Evolutionary conservation across 2,797 vertebrate species (phyloP), one percentile per base, ranked within the genome.

Genomic region (Sphenopsis melanotis): DNA sequence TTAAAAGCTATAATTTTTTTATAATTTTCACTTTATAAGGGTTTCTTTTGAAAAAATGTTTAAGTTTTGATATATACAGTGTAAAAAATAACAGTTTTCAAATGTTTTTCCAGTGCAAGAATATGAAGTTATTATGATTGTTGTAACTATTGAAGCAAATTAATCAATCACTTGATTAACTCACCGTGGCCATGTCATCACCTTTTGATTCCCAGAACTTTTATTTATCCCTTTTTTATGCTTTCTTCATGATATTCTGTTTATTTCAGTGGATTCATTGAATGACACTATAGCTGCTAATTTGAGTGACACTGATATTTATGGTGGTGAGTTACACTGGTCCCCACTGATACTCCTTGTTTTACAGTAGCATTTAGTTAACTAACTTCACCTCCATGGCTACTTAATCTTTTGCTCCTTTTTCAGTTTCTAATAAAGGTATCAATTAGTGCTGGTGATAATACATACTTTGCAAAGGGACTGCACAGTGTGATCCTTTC

Each of bases 231-330:
- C 88, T 94, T 66, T 72, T 91, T 30, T 98, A 97, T 97, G 97
- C 98, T 97, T 98, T 98, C 98, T 98, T 98, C 97, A 98, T 97
- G 69, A 97, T 98, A 97, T 98, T 98, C 97, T 98, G 96, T 98
- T 98, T 99, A 98, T 99, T 99, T 98, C 99, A 99, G 99, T 99
- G 99, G 99, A 99, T 99, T 98, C 98, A 98, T 98, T 99, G 98
- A 99, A 99, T 99, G 99, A 99, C 98, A 99, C 99, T 98, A 98
- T 99, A 98, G 98, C 98, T 98, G 99, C 98, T 99, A 99, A 99
- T 98, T 99, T 99, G 98, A 99, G 98, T 99, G 99, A 99, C 98
- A 99, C 99, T 98, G 99, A 99, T 98, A 98, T 99, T 98, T 99
- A 98, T 98, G 98, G 99, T 99, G 99, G 99, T 99, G 99, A 99